Evolutionary conservation across 1,140 invertebrate genomes (phyloP).

Genomic region (Dendrolimus punctatus): DNA sequence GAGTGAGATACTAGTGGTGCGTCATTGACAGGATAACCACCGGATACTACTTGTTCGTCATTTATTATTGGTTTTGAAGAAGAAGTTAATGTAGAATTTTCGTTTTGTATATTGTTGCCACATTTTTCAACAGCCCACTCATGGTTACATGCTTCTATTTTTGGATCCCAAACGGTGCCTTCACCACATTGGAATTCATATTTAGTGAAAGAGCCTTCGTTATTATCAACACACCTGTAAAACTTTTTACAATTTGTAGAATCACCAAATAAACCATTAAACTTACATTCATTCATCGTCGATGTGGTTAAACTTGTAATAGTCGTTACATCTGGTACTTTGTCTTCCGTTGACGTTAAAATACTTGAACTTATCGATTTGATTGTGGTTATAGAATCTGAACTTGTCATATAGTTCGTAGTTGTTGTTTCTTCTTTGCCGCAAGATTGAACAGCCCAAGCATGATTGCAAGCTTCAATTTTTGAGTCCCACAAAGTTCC

Average conservation of each 20-base stretch:
- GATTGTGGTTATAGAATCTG: conserved; percentile 2
- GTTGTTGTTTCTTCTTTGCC: no score
- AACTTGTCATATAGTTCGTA: conserved; percentile 6
- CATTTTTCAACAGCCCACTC: conserved; percentile 34
- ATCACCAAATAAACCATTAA: conserved; percentile 72
- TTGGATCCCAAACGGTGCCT: conserved; percentile 77
- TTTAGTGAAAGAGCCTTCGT: conserved; percentile 70
- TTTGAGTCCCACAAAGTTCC: conserved; percentile 74
- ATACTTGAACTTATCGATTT: conserved; percentile 11
- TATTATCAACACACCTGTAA: conserved; percentile 78
- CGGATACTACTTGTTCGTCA: neutral
- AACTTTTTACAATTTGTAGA: conserved; percentile 76
- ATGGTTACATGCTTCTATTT: conserved; percentile 75
- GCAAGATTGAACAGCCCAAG: conserved; percentile 6
- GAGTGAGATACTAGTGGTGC: neutral
- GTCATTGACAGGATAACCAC: neutral
- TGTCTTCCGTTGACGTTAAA: neutral
- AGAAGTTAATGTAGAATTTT: neutral
- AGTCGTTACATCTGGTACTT: no score
- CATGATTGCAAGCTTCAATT: conserved; percentile 63
- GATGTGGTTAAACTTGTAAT: no score
- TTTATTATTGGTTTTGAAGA: neutral
- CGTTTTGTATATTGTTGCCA: conserved; percentile 10
- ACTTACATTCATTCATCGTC: conserved; percentile 29
- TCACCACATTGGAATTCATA: conserved; percentile 77